Percentiles rank a stretch among this genome's conserved stretches.
Evolutionary conservation across 2,888 invertebrate species (phyloP).

Genomic region (Mermis nigrescens): DNA sequence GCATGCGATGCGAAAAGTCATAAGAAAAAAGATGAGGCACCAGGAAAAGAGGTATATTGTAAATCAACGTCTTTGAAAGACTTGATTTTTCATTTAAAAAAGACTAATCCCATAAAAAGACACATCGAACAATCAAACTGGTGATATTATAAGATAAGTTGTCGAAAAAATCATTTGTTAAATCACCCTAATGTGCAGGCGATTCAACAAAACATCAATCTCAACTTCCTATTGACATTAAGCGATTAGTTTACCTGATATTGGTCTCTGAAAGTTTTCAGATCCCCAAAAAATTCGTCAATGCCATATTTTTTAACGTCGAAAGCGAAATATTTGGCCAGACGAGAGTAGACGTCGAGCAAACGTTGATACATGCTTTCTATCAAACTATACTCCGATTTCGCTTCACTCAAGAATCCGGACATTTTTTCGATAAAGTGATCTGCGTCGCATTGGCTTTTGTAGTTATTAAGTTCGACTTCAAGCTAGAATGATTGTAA

Average conservation of each 20-base stretch:
- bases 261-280: slow-evolving; percentile 78
- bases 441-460: slow-evolving; percentile 53
- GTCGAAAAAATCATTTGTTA: no score
- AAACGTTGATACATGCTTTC: slow-evolving; percentile 84
- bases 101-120: no score
- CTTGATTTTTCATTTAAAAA: no score
- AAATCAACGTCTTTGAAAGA: no score
- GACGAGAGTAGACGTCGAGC: slow-evolving; percentile 59
- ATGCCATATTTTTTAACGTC: slow-evolving; percentile 76
- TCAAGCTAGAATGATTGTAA: slow-evolving; percentile 63
- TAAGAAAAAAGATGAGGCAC: no score
- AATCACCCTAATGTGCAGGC: no score
- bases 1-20: no score
- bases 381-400: slow-evolving; percentile 65
- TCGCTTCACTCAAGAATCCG: slow-evolving; percentile 58
- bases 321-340: slow-evolving; percentile 75
- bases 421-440: slow-evolving; percentile 67
- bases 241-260: slow-evolving; percentile 47
- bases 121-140: no score
- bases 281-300: slow-evolving; percentile 84
- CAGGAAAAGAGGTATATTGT: no score
- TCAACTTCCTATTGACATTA: neutral
- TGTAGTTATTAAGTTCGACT: slow-evolving; percentile 66
- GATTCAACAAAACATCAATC: no score
- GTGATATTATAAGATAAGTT: no score